Conservation (phyloP, 2,113 vertebrate species). For the Rhagologus leucostigma region DNA sequence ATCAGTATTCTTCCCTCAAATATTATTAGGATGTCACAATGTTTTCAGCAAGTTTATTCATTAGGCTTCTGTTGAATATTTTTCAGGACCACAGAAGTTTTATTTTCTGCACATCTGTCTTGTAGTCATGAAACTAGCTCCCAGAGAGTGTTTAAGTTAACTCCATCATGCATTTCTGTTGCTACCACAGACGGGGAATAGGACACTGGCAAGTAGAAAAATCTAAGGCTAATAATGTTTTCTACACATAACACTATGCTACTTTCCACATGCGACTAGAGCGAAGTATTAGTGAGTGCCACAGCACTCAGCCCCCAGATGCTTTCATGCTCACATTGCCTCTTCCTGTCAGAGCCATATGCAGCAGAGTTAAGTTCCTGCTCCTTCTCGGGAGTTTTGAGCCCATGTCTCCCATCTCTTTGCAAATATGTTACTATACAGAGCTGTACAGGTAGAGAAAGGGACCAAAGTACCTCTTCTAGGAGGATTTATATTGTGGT, state of each 20-base stretch:
- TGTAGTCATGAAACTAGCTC: not conserved
- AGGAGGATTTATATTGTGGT: not conserved
- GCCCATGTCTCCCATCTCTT: not conserved
- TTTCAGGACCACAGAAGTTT: not conserved
- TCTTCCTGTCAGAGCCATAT: not conserved
- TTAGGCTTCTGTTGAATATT: not conserved
- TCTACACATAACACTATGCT: not conserved
- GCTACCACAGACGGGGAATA: not conserved
- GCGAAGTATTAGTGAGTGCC: not conserved
- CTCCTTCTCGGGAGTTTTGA: not conserved
- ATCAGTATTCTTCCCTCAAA: not conserved
- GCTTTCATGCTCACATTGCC: not conserved
- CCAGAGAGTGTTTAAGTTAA: not conserved
- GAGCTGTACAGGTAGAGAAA: not conserved
- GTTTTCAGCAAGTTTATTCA: not conserved
- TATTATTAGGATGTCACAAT: not conserved
- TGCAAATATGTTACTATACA: not conserved
- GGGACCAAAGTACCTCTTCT: not conserved
- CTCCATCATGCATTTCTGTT: not conserved
- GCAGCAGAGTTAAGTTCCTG: not conserved
- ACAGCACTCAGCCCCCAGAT: accelerated
- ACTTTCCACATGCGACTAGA: not conserved
- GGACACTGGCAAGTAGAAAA: not conserved
- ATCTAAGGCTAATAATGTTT: not conserved
- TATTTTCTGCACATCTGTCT: not conserved